phyloP scores from a whole-genome alignment of 1,140 invertebrate genomes.

The Mesaphorura yosii region DNA sequence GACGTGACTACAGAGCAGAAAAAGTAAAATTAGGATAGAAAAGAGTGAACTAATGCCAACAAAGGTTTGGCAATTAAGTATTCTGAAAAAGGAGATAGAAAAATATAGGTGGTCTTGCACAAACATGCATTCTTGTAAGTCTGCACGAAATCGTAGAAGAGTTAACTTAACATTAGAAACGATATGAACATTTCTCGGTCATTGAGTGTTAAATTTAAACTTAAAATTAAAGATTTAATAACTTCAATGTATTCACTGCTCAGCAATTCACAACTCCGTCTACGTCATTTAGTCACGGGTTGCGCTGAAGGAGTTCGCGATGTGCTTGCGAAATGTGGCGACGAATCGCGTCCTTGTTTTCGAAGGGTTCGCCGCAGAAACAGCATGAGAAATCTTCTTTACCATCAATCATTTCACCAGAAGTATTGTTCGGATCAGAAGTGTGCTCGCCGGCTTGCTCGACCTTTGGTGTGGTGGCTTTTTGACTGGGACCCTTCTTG shows the following conservation, averaged over 20 bases:
- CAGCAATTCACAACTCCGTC: no score
- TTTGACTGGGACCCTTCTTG: constrained; percentile 11
- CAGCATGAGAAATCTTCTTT: constrained; percentile 31
- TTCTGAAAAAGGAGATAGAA: no score
- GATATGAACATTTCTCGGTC: no score
- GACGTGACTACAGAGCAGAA: no score
- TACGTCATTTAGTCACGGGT: background rate
- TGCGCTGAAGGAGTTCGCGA: constrained; percentile 25
- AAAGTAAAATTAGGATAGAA: no score
- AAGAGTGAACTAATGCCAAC: no score
- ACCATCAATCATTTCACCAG: background rate
- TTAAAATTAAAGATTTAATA: background rate
- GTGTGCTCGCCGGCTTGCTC: constrained; percentile 8
- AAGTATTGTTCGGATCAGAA: constrained; percentile 19
- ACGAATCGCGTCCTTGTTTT: constrained; percentile 30
- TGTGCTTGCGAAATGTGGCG: constrained; percentile 30
- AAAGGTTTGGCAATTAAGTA: no score
- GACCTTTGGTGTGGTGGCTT: constrained; percentile 1
- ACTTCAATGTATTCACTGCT: background rate
- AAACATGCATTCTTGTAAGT: no score
- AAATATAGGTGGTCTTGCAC: no score
- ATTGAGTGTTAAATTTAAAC: no score
- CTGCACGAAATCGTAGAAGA: no score
- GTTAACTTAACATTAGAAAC: no score
- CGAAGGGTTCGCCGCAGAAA: constrained; percentile 31